phyloP scores from a whole-genome alignment of 2,113 vertebrate genomes.

The Pituophis catenifer region DNA sequence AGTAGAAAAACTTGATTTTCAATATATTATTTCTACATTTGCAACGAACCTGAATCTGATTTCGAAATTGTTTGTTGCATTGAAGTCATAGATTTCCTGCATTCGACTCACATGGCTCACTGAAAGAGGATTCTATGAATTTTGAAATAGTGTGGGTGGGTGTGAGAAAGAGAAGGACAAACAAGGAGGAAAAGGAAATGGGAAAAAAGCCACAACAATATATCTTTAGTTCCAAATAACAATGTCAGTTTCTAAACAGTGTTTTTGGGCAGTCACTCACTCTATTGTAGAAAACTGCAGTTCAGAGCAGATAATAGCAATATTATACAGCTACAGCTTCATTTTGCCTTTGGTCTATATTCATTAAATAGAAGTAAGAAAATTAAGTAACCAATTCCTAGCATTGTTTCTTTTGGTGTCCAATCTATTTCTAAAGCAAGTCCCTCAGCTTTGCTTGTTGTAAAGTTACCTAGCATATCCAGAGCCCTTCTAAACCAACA shows the following conservation, averaged over 20 bases:
- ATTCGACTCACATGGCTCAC: conserved; percentile 85
- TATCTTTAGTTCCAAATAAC: neutral
- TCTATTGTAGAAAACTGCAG: neutral
- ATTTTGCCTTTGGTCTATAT: neutral
- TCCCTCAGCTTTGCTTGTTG: neutral
- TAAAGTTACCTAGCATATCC: neutral
- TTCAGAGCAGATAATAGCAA: neutral
- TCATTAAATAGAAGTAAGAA: neutral
- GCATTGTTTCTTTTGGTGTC: neutral
- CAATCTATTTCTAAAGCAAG: neutral
- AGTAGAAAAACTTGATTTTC: neutral
- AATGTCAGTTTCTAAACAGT: neutral
- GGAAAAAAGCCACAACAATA: neutral
- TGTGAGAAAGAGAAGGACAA: conserved; percentile 4
- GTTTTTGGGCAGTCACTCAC: neutral
- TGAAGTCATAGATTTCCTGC: conserved; percentile 90
- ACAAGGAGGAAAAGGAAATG: neutral
- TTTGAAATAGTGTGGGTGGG: neutral
- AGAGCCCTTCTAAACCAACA: neutral
- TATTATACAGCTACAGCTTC: neutral
- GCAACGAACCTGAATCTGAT: conserved; percentile 85
- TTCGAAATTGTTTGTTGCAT: conserved; percentile 84
- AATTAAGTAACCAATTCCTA: neutral
- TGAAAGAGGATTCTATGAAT: conserved; percentile 80
- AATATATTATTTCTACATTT: neutral